Evolutionary conservation across 2,888 invertebrate genomes (phyloP), one percentile per base, ranked within the genome.

Genomic region (Drosophila prostipennis): DNA sequence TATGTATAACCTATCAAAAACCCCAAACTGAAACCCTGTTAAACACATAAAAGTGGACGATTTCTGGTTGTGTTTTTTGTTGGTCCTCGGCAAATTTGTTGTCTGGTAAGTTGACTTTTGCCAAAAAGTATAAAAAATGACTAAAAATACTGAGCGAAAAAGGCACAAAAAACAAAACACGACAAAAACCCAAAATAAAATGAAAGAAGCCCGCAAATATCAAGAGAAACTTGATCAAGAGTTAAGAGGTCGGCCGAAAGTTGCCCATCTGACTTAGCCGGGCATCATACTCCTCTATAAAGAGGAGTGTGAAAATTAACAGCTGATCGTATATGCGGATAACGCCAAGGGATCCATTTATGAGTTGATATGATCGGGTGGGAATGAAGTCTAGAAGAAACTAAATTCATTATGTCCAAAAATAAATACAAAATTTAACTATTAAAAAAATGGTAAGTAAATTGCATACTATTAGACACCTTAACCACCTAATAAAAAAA

Each of bases 191-290:
- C 61, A 59, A 69, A 65, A 78, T 67, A 68, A 60, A 76, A 70
- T 72, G 57, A 69, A 68, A 68, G 67, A 74, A 80, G 69, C 45
- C 63, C 68, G 68, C 57, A 75, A 72, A 76, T 74, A 72, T 77
- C 63, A 74, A 70, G 79, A 76, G 79, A 81, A 79, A 80, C 80
- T 79, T 84, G 81, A 84, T 79, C 79, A 73, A 80, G 77, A 80
- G 80, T 69, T 79, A 80, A 70, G 79, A 80, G 67, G 55, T 67
- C 58, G 43, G n/a, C 57, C 58, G 42, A 65, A 59, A 59, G 68
- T 53, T 49, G 52, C 52, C 58, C 74, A 49, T 76, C 57, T 72
- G 71, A 76, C 73, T 69, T 80, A 71, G 76, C 52, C 70, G 77
- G 60, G 68, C 48, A 64, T 6, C 6, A 49, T 40, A 60, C 60